Evolutionary conservation across 92 coral and sea anemone species (phyloP), one percentile per base, ranked within the genome.

Genomic region (Plumapathes pennacea): DNA sequence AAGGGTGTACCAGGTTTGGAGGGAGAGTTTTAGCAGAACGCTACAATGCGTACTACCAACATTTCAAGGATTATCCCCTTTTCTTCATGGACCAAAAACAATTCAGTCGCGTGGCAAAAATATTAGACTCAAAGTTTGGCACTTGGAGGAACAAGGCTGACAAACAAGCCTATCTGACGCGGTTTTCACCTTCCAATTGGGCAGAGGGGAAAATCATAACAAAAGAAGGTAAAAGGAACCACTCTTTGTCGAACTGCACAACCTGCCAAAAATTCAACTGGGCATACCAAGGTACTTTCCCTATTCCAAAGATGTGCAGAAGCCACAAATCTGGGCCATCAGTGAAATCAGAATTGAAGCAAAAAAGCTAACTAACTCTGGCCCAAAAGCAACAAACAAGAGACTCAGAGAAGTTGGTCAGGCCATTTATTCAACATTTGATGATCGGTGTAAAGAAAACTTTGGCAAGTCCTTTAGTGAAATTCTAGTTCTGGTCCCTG

Each of bases 371-470:
- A 46, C 47, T 56, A 30, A 17, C 4, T 10, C 33, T 5, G 62
- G 62, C 12, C 10, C 18, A 56, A 53, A 54, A 11, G 10, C 44
- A 14, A 67, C 45, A 3, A 55, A 68, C 32, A 68, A 54, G 32
- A 38, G 43, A 10, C 75, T 68, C 46, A 68, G 55, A 31, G 46
- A 11, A 10, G 56, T 57, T 32, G 57, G 58, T 14, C 67, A 57
- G 24, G 40, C 21, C 15, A 57, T 57, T 45, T 69, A 69, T 38
- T 57, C 67, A 25, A 49, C 23, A 1, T 41, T 52, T 38, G 58
- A 57, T 46, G 67, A 69, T 39, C 32, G 33, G 30, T 68, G 65
- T 38, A 42, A 68, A 55, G 74, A 41, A 26, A 67, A 67, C 48
- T 67, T 51, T 42, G 64, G 57, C 29, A 68, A 43, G 54, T 10